Conservation (phyloP, 1,140 invertebrate genomes). For the Drosophila ohnishii region DNA sequence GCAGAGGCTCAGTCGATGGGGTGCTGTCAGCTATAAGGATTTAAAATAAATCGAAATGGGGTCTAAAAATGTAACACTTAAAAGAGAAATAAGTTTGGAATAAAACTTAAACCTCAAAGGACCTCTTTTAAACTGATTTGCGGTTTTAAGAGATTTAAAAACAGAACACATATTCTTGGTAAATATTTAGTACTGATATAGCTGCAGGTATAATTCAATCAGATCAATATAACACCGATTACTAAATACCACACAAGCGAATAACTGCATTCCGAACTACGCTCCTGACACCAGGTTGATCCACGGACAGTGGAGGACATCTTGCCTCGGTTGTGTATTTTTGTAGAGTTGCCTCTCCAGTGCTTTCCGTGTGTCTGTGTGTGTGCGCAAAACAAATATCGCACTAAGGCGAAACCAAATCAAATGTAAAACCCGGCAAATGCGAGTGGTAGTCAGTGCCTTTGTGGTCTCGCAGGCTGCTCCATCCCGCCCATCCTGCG, state of each 20-base stretch:
- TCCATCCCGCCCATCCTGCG: slow-evolving; percentile 1
- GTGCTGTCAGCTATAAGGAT: background rate
- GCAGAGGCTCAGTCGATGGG: background rate
- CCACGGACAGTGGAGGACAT: slow-evolving; percentile 34
- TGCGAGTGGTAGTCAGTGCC: slow-evolving; percentile 19
- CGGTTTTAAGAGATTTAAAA: background rate
- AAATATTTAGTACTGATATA: background rate
- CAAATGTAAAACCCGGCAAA: slow-evolving; percentile 66
- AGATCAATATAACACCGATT: background rate
- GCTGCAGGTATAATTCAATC: background rate
- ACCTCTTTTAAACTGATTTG: background rate
- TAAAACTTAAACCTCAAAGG: background rate
- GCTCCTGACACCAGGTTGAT: slow-evolving; percentile 30
- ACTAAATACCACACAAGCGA: background rate
- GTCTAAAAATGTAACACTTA: background rate
- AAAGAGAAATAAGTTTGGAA: too few relatives aligned
- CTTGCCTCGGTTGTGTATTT: slow-evolving; percentile 39
- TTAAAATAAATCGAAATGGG: background rate
- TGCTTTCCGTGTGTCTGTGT: slow-evolving; percentile 1
- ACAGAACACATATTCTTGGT: background rate
- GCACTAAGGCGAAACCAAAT: slow-evolving; percentile 71
- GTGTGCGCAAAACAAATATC: slow-evolving; percentile 67
- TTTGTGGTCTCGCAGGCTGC: slow-evolving; percentile 37
- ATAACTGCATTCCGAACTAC: slow-evolving; percentile 17
- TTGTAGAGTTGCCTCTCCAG: slow-evolving; percentile 33